A percentile compares a stretch with the other conserved stretches of the same genome.
These are phyloP conservation scores for Peromyscus polionotus DNA, from an alignment of 2,113 vertebrate species.

Conservation along the genomic window DNA sequence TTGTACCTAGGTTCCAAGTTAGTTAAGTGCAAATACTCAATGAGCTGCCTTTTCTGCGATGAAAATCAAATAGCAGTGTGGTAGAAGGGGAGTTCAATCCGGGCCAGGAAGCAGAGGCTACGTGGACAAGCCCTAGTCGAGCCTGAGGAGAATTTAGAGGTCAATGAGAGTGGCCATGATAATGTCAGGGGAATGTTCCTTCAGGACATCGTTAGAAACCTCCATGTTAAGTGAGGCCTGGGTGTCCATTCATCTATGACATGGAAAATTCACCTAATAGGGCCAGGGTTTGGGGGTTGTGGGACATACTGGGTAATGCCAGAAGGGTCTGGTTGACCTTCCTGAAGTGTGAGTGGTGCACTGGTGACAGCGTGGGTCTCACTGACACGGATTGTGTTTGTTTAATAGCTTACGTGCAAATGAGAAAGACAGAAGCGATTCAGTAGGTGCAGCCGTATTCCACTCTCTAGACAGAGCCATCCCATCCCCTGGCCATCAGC, in stretches of 20 bases:
- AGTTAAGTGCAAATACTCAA: neutral
- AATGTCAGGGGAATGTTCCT: neutral
- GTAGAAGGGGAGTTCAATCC: neutral
- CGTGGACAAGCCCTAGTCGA: neutral
- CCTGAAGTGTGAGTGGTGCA: rapidly evolving
- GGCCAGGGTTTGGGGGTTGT: neutral
- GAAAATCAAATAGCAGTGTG: neutral
- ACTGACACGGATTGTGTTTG: neutral
- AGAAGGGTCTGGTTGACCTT: neutral
- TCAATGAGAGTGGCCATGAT: neutral
- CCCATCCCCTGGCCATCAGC: neutral
- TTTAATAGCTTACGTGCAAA: neutral
- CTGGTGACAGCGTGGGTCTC: neutral
- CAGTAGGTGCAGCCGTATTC: no score
- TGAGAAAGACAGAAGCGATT: neutral
- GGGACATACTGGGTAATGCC: rapidly evolving
- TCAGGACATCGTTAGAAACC: neutral
- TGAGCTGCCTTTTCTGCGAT: neutral
- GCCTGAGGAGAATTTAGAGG: neutral
- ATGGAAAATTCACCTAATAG: rapidly evolving
- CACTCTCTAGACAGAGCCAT: neutral
- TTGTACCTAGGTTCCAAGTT: neutral
- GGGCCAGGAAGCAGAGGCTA: neutral
- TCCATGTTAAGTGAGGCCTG: neutral
- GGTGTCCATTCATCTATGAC: neutral